These are phyloP conservation scores for Calameuta idolon DNA, from an alignment of 2,888 invertebrate species.

Conservation along the genomic window DNA sequence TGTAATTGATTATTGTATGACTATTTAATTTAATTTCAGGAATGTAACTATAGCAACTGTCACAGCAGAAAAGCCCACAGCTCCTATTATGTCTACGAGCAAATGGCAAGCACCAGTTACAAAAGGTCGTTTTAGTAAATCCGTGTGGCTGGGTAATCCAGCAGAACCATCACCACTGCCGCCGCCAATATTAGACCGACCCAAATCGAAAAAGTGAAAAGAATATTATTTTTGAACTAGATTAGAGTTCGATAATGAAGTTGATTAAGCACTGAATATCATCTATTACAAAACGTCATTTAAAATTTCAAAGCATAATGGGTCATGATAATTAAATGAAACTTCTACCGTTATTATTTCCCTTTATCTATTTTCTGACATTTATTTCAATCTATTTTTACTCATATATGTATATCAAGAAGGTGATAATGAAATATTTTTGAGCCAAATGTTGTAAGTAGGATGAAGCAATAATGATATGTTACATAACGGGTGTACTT, in stretches of 20 bases:
- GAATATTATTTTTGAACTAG: neutral
- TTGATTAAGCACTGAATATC: neutral
- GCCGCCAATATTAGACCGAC: slow-evolving; percentile 50
- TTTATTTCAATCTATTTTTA: neutral
- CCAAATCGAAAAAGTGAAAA: slow-evolving; percentile 52
- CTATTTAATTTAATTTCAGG: slow-evolving; percentile 46
- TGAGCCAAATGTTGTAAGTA: neutral
- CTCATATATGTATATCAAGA: neutral
- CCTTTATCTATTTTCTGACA: neutral
- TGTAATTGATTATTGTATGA: neutral
- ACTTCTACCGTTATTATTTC: neutral
- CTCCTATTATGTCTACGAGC: slow-evolving; percentile 46
- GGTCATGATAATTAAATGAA: neutral
- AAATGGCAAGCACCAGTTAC: slow-evolving; percentile 64
- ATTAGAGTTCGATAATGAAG: neutral
- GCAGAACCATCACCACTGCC: slow-evolving; percentile 52
- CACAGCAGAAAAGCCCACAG: slow-evolving; percentile 51
- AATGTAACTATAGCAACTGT: slow-evolving; percentile 49
- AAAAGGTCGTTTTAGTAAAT: slow-evolving; percentile 63
- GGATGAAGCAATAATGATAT: neutral
- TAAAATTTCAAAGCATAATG: neutral
- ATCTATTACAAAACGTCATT: neutral
- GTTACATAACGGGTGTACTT: neutral
- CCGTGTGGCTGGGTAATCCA: slow-evolving; percentile 60
- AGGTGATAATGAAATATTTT: neutral